Evolutionary conservation across 2,113 vertebrate genomes (phyloP), one percentile per base, ranked within the genome.

Genomic region (Urocolius indicus): DNA sequence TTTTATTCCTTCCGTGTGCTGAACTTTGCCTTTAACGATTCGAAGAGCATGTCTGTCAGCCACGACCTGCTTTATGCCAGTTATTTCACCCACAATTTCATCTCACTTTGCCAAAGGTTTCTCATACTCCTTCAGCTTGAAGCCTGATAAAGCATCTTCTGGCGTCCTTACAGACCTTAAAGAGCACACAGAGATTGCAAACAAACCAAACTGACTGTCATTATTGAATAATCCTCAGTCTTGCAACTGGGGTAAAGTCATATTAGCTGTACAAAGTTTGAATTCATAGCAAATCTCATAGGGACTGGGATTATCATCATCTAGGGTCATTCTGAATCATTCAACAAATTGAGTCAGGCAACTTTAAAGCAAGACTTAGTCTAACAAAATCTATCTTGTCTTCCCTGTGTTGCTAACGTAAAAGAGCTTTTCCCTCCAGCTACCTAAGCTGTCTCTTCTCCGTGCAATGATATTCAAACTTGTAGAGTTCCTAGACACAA

Each of bases 71-170:
- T 91, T 89, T 91, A 77, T 11, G 6, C 52, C 51, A 83, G 78
- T 88, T 86, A 81, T 92, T 94, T 93, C 48, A 77, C 68, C 91
- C 81, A 81, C 52, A 87, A 57, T 83, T 96, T 88, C 34, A 34
- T 92, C 72, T 86, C 43, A 30, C 52, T 96, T 95, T 95, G 65
- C 79, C 17, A 45, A 71, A 77, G 55, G 3, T 90, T 92, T 90
- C 73, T 90, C 43, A 38, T 59, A 90, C 21, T 94, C 23, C 51
- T 93, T 80, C 83, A 94, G 32, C 34, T 36, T 77, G 49, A 81
- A 89, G 55, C 23, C 63, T 84, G 59, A 61, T 87, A 88, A 90
- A 74, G 46, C 20, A 18, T 86, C 48, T 62, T 58, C 46, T 95
- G 94, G 82, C 88, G 77, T 51, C 29, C 52, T 92, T 88, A 80